Conservation (phyloP, 2,888 invertebrate genomes). For the Silvanus unidentatus region DNA sequence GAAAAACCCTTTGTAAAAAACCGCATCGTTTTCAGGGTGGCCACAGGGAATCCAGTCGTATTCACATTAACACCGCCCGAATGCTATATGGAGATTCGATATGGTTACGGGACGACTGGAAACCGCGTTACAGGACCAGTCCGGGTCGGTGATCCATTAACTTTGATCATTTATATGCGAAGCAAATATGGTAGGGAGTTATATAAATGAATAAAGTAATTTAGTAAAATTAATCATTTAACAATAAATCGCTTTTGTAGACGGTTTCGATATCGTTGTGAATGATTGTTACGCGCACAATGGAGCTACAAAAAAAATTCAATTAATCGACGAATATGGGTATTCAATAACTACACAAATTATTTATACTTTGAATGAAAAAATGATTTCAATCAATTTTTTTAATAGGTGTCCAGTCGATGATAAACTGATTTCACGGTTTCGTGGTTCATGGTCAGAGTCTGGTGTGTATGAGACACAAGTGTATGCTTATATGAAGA, state of each 20-base stretch:
- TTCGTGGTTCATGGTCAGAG: conserved; percentile 90
- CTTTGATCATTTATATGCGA: conserved; percentile 88
- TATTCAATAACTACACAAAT: conserved; percentile 45
- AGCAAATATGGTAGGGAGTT: conserved; percentile 76
- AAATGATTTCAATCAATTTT: conserved; percentile 4
- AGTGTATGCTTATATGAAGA: conserved; percentile 92
- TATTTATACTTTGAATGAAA: not conserved
- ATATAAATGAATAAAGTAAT: not conserved
- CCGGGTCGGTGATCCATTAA: conserved; percentile 85
- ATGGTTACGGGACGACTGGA: conserved; percentile 83
- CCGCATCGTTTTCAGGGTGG: conserved; percentile 58
- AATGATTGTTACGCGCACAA: conserved; percentile 93
- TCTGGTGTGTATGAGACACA: conserved; percentile 87
- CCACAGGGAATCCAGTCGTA: conserved; percentile 89
- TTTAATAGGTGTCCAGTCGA: conserved; percentile 77
- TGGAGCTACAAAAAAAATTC: conserved; percentile 86
- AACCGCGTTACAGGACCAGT: conserved; percentile 84
- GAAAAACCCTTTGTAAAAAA: not conserved
- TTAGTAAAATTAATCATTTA: too few species aligned
- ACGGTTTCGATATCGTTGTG: conserved; percentile 91
- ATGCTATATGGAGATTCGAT: conserved; percentile 92
- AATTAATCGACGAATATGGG: conserved; percentile 88
- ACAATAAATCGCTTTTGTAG: too few species aligned
- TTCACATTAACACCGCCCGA: conserved; percentile 90
- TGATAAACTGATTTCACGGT: conserved; percentile 85